These are phyloP conservation scores for Lutjanus campechanus DNA, from an alignment of 2,797 vertebrate species.

Conservation along the genomic window DNA sequence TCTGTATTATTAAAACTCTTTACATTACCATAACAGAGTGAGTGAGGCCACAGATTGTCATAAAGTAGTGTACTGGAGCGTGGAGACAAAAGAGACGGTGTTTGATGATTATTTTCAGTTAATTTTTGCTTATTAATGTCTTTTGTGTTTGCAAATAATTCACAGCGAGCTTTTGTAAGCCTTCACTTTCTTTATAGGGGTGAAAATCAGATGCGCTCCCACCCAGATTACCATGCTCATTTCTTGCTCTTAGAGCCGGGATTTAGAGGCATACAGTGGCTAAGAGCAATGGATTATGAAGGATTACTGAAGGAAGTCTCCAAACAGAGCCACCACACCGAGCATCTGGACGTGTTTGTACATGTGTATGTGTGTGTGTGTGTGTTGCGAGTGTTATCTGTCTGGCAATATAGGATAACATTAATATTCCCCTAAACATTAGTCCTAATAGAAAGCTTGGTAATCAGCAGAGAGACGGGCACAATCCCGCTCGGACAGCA, in stretches of 20 bases:
- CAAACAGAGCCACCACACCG: conserved; percentile 74
- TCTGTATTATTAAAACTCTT: conserved; percentile 37
- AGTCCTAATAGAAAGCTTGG: conserved; percentile 64
- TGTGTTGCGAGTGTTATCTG: conserved; percentile 46
- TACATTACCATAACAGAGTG: not conserved
- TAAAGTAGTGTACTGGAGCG: conserved; percentile 9
- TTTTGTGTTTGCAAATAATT: conserved; percentile 60
- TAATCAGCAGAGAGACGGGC: conserved; percentile 58
- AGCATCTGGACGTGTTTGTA: conserved; percentile 49
- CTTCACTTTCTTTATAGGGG: conserved; percentile 53
- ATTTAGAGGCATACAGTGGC: conserved; percentile 83
- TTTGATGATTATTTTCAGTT: conserved; percentile 42
- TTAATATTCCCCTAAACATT: conserved; percentile 63
- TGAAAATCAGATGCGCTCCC: conserved; percentile 76
- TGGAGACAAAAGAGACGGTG: not conserved
- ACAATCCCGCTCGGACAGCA: conserved; percentile 51
- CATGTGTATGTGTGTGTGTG: conserved; percentile 36
- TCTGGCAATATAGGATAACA: conserved; percentile 61
- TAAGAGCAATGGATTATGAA: conserved; percentile 84
- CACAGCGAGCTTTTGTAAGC: conserved; percentile 53
- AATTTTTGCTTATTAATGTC: conserved; percentile 24
- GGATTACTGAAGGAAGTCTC: conserved; percentile 83
- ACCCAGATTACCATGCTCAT: conserved; percentile 81
- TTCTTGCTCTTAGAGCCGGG: conserved; percentile 77
- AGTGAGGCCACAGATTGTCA: conserved; percentile 17